These are phyloP conservation scores for Pteronura brasiliensis DNA, from an alignment of 2,113 vertebrate species.

Conservation along the genomic window DNA sequence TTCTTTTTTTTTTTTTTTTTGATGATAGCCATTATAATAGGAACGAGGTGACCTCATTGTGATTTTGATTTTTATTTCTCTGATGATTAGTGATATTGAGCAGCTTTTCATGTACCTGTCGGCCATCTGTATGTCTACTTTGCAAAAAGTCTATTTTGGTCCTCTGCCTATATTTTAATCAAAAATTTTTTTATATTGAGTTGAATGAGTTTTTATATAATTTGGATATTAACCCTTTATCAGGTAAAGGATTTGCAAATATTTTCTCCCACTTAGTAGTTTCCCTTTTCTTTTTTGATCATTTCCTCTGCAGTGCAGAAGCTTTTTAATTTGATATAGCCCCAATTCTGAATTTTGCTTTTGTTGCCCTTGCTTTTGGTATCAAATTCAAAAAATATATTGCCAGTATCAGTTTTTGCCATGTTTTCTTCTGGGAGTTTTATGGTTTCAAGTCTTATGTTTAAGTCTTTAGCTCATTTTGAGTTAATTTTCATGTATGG, in stretches of 20 bases:
- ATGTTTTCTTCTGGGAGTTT: not conserved
- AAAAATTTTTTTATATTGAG: not conserved
- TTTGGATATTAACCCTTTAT: not conserved
- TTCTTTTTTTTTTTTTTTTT: not conserved
- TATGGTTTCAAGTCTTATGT: not conserved
- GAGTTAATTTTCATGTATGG: too few relatives aligned
- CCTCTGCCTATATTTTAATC: not conserved
- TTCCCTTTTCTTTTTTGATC: not conserved
- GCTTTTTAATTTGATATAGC: not conserved
- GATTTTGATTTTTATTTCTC: too few relatives aligned
- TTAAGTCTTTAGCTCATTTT: not conserved
- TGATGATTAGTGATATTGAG: too few relatives aligned
- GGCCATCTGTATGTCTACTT: too few relatives aligned
- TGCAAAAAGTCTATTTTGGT: too few relatives aligned
- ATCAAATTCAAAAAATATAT: not conserved
- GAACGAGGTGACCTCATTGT: too few relatives aligned
- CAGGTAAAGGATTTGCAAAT: not conserved
- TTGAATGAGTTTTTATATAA: not conserved
- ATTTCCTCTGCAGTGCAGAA: not conserved
- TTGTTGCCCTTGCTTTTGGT: not conserved
- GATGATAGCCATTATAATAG: too few relatives aligned
- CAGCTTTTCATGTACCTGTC: too few relatives aligned
- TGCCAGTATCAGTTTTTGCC: not conserved
- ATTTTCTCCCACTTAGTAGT: not conserved
- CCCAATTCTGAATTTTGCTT: not conserved